Evolutionary conservation across 2,113 vertebrate genomes (phyloP).

Genomic region (Chitala chitala): DNA sequence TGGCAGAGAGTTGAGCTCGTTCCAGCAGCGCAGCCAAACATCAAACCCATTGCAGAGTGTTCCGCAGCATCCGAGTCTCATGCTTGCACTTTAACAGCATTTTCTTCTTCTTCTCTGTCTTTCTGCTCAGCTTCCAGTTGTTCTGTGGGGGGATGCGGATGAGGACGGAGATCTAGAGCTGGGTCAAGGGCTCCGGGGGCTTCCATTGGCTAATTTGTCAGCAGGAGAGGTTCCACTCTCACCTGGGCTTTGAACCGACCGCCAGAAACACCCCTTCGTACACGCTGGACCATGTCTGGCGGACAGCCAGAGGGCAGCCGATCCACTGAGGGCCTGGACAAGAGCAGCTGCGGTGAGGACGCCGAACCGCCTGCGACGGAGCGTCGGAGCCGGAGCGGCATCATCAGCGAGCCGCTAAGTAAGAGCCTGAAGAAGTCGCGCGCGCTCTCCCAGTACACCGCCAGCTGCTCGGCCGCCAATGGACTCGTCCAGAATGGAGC

Average conservation of each 20-base stretch:
- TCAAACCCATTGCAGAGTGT: slow-evolving; percentile 23
- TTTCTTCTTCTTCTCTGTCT: slow-evolving; percentile 14
- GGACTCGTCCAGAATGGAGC: slow-evolving; percentile 68
- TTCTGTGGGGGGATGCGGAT: slow-evolving; percentile 57
- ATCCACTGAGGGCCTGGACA: slow-evolving; percentile 74
- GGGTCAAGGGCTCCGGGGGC: slow-evolving; percentile 54
- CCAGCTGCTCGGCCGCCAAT: slow-evolving; percentile 71
- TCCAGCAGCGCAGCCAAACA: not conserved
- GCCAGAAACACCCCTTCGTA: slow-evolving; percentile 43
- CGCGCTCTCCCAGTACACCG: slow-evolving; percentile 89
- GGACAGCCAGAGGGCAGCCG: slow-evolving; percentile 76
- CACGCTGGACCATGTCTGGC: slow-evolving; percentile 81
- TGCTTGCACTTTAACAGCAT: slow-evolving; percentile 13
- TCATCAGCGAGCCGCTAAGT: slow-evolving; percentile 94
- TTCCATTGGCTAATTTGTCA: slow-evolving; percentile 53
- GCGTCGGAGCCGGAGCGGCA: slow-evolving; percentile 90
- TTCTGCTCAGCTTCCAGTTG: slow-evolving; percentile 51
- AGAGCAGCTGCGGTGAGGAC: slow-evolving; percentile 66
- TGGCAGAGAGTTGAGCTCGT: not conserved
- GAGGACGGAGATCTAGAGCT: slow-evolving; percentile 57
- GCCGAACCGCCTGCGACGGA: slow-evolving; percentile 66
- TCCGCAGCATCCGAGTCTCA: not conserved
- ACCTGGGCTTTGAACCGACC: slow-evolving; percentile 48
- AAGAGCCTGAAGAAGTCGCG: slow-evolving; percentile 96
- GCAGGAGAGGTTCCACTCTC: slow-evolving; percentile 50